Conservation (phyloP, 2,797 vertebrate genomes). For the Hydrocynus forskahlii region DNA sequence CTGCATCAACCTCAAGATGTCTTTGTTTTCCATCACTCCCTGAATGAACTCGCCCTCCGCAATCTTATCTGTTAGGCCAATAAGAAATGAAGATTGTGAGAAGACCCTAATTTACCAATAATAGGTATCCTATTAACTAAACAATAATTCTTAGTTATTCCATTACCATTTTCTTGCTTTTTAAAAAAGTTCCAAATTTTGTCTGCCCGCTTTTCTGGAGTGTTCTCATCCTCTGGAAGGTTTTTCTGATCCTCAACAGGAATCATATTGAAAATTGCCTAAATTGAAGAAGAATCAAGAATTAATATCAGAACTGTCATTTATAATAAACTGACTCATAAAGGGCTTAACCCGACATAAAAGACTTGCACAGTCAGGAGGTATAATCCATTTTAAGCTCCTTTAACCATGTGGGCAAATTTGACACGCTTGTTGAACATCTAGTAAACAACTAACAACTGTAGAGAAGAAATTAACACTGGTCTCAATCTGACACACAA, state of each 20-base stretch:
- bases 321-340: constrained; percentile 1
- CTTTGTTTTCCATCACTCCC: constrained; percentile 88
- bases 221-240: constrained; percentile 88
- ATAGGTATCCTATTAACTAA: background rate
- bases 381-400: constrained; percentile 33
- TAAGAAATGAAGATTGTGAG: background rate
- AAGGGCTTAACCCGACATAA: background rate
- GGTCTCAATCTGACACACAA: background rate
- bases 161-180: constrained; percentile 87
- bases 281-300: constrained; percentile 40
- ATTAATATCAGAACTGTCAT: background rate
- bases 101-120: background rate
- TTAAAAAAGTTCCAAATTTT: constrained; percentile 91
- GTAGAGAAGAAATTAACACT: background rate
- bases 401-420: constrained; percentile 16
- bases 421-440: background rate
- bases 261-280: constrained; percentile 97
- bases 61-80: constrained; percentile 83
- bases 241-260: constrained; percentile 79
- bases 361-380: constrained; percentile 4
- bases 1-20: constrained; percentile 90
- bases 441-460: background rate
- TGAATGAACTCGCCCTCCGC: constrained; percentile 89
- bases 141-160: background rate
- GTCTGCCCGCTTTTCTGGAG: constrained; percentile 87